A percentile compares a stretch with the other conserved stretches of the same genome.
Evolutionary conservation across 2,888 invertebrate genomes (phyloP).

Genomic region (Germaria angustata): DNA sequence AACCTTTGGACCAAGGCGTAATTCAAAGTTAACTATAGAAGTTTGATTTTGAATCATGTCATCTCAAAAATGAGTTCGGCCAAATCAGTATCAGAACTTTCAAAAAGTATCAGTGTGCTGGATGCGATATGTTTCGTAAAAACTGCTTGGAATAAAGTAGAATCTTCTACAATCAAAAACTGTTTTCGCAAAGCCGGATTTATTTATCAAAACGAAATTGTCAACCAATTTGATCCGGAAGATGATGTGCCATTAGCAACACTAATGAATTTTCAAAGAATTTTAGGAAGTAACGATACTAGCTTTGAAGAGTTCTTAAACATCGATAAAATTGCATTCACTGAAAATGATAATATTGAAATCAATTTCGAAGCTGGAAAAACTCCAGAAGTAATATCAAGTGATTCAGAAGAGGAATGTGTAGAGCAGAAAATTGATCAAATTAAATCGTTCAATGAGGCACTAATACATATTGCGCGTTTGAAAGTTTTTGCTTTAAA

Average conservation of each 20-base stretch:
- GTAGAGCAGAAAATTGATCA: background rate
- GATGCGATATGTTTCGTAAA: background rate
- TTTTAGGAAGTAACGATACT: background rate
- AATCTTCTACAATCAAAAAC: background rate
- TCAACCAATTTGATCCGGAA: background rate
- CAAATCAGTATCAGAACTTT: background rate
- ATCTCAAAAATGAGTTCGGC: background rate
- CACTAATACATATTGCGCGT: background rate
- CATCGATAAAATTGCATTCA: no score
- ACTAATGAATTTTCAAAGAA: slow-evolving; percentile 3
- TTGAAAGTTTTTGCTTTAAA: slow-evolving; percentile 4
- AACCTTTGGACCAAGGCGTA: background rate
- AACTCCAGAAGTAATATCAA: background rate
- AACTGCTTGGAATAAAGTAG: slow-evolving; percentile 8
- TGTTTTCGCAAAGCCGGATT: slow-evolving; percentile 8
- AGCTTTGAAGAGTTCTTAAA: slow-evolving; percentile 8
- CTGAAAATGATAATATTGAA: background rate
- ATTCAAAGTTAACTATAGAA: background rate
- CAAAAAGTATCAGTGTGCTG: background rate
- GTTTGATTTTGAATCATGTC: background rate
- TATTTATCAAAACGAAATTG: background rate
- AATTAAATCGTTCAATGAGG: slow-evolving; percentile 9
- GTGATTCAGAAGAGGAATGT: background rate
- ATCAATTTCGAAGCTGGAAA: background rate
- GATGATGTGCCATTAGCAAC: slow-evolving; percentile 16